Evolutionary conservation across 2,797 vertebrate genomes (phyloP).

Genomic region (Agapornis canus): DNA sequence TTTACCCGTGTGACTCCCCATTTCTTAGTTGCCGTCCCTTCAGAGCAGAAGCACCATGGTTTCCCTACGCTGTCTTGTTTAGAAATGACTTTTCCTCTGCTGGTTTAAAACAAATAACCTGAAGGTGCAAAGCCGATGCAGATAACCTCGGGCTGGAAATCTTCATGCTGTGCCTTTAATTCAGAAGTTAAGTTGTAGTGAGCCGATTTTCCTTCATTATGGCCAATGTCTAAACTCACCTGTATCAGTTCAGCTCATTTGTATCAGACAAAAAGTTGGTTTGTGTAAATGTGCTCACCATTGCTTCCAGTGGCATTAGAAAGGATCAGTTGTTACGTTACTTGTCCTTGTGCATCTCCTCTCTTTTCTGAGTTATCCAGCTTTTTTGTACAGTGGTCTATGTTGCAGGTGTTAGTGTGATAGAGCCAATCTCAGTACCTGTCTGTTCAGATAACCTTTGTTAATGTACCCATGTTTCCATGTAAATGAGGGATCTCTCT

Average conservation of each 20-base stretch:
- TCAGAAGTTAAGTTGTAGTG: not conserved
- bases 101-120: not conserved
- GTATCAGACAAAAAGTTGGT: not conserved
- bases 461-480: not conserved
- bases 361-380: not conserved
- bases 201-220: not conserved
- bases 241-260: not conserved
- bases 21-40: not conserved
- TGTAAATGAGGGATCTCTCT: not conserved
- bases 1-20: not conserved
- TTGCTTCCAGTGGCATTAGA: not conserved
- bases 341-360: not conserved
- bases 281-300: not conserved
- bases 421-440: not conserved
- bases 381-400: accelerated
- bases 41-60: accelerated
- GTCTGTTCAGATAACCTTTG: not conserved
- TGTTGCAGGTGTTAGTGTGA: not conserved
- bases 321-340: not conserved
- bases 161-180: not conserved
- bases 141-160: not conserved
- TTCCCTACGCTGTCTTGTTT: not conserved
- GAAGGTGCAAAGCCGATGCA: not conserved
- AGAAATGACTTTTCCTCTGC: not conserved
- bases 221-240: not conserved